phyloP scores from a whole-genome alignment of 2,113 vertebrate species.

The Nyctibius bracteatus region DNA sequence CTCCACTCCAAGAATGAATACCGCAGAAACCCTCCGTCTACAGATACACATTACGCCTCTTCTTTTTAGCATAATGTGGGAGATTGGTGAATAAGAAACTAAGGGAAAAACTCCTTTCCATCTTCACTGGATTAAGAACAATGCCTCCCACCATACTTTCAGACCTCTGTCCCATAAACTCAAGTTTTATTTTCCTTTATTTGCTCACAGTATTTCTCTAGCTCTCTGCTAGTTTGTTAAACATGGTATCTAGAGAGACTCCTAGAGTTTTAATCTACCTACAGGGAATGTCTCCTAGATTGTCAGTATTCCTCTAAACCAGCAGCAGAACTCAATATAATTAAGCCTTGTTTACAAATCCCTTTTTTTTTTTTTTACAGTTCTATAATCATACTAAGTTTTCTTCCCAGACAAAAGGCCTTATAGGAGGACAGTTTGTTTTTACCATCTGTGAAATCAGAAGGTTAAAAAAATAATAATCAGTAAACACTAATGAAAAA shows the following conservation, averaged over 20 bases:
- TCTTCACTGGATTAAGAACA: background rate
- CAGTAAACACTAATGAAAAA: background rate
- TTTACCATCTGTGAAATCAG: background rate
- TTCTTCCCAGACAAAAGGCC: background rate
- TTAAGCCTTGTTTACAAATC: background rate
- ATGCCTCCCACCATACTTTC: background rate
- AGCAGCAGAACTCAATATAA: background rate
- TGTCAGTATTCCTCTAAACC: background rate
- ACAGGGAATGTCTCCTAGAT: background rate
- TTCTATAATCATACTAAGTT: background rate
- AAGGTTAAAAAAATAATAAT: background rate
- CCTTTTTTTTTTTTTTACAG: background rate
- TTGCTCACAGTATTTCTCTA: background rate
- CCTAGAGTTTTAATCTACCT: background rate
- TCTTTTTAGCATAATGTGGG: background rate
- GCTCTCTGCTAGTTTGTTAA: background rate
- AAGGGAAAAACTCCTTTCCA: background rate
- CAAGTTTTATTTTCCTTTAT: background rate
- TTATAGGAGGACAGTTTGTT: background rate
- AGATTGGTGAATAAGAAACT: background rate
- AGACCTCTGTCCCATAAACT: background rate
- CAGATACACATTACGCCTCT: background rate
- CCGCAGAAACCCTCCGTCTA: background rate
- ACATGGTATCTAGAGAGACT: background rate
- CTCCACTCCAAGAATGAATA: background rate